phyloP scores from a whole-genome alignment of 2,888 invertebrate species.

The Drosophila anomalipes region DNA sequence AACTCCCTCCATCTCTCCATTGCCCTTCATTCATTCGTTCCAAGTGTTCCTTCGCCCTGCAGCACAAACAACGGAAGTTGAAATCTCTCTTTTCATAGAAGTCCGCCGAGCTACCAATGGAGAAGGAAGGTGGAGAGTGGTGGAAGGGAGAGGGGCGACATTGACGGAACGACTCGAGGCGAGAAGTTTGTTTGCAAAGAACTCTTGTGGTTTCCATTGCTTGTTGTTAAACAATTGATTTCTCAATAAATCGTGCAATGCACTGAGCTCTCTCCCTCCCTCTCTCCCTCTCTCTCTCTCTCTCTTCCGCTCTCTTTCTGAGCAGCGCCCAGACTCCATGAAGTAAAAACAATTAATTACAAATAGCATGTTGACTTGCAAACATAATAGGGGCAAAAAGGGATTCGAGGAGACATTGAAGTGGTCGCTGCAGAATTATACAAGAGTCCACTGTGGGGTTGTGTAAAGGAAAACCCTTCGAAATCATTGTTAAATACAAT shows the following conservation, averaged over 20 bases:
- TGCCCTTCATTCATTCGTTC: slow-evolving; percentile 6
- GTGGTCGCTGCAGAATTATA: slow-evolving; percentile 42
- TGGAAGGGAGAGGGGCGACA: background rate
- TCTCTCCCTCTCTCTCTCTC: background rate
- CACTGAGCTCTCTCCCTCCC: slow-evolving; percentile 53
- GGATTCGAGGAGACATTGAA: slow-evolving; percentile 12
- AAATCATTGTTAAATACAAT: slow-evolving; percentile 28
- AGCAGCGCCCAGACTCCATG: slow-evolving; percentile 54
- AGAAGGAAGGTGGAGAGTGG: background rate
- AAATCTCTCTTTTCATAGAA: slow-evolving; percentile 39
- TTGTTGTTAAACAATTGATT: slow-evolving; percentile 81
- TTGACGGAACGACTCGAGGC: slow-evolving; percentile 71
- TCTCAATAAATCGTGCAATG: slow-evolving; percentile 81
- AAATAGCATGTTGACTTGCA: slow-evolving; percentile 81
- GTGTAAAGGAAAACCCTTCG: slow-evolving; percentile 6
- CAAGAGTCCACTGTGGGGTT: slow-evolving; percentile 43
- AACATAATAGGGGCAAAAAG: slow-evolving; percentile 63
- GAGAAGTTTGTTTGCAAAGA: slow-evolving; percentile 81
- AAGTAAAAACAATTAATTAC: slow-evolving; percentile 79
- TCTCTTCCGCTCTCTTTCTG: background rate
- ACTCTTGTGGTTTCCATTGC: slow-evolving; percentile 81
- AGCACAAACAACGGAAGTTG: slow-evolving; percentile 75
- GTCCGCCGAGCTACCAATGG: slow-evolving; percentile 18
- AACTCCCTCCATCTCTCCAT: slow-evolving; percentile 12
- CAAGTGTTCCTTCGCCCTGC: slow-evolving; percentile 38